Evolutionary conservation across 2,797 vertebrate genomes (phyloP), one percentile per base, ranked within the genome.

Genomic region (Macropodus opercularis): DNA sequence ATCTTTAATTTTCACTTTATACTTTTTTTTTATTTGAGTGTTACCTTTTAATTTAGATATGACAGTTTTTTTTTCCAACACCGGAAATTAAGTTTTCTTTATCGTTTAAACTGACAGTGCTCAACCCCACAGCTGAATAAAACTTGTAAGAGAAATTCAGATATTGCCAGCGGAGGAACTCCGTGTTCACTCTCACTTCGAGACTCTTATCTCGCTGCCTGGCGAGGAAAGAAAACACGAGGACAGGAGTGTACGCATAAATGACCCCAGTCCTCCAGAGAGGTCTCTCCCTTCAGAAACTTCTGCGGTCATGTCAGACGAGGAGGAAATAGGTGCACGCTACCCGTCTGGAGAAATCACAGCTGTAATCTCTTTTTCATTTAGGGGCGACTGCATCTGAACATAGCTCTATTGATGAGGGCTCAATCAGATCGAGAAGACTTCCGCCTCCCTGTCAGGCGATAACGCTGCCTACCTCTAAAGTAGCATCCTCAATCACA

Each of bases 11-110:
- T 83, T 83, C 61, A 80, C 63, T 77, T 82, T 77, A 51, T 13
- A 41, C 29, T 64, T 56, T 47, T 17, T 12, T 59, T 67, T 58
- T 60, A 41, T 51, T 62, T 22, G 2, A 58, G 36, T 70, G 69
- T 60, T 63, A 65, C 65, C 65, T 85, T 77, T 85, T 85, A 71
- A 81, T 77, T 76, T 66, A 69, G 69, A 79, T 68, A 62, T 47
- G 67, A 57, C 47, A 58, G 18, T 71, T 82, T 77, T 32, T 44
- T 52, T 32, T 12, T 12, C 4, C 2, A 32, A 3, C n/a, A 54
- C 19, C 11, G 23, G 68, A 83, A 80, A 82, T 90, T 62, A 83
- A 42, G 58, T 74, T 81, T 79, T 75, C 57, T 61, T 84, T 83
- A 79, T 85, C 75, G 82, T 61, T 59, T 42, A 72, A 65, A 56